These are phyloP conservation scores for Micronycteris hirsuta DNA, from an alignment of 2,113 vertebrate genomes.

Conservation along the genomic window DNA sequence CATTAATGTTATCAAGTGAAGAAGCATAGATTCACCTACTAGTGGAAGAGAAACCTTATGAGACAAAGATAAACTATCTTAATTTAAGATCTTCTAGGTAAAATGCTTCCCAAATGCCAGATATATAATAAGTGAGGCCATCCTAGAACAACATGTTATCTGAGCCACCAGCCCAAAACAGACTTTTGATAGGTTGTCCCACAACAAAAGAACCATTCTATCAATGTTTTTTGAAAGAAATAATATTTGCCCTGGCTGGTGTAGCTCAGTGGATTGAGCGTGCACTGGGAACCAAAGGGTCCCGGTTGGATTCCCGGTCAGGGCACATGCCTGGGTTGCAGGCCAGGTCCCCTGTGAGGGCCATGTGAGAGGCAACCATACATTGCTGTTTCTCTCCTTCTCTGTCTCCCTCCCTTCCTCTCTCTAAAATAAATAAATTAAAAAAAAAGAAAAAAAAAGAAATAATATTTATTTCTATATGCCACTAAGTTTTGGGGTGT, in stretches of 20 bases:
- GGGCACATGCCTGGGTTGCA: no score
- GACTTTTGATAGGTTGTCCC: not conserved
- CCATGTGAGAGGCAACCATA: no score
- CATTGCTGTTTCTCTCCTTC: no score
- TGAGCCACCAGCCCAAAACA: not conserved
- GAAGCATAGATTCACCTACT: not conserved
- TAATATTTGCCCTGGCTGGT: no score
- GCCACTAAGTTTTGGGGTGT: not conserved
- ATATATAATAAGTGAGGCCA: not conserved
- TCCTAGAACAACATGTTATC: not conserved
- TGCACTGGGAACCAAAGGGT: no score
- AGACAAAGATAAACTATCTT: not conserved
- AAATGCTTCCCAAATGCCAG: not conserved
- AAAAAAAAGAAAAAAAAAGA: no score
- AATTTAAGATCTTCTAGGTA: not conserved
- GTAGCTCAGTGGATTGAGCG: no score
- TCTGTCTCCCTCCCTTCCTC: no score
- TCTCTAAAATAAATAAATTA: no score
- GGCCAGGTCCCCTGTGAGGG: no score
- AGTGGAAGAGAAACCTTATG: not conserved
- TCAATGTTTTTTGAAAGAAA: not conserved
- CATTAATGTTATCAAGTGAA: not conserved
- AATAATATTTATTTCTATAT: not conserved
- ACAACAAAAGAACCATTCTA: not conserved
- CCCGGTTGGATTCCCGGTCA: no score